Evolutionary conservation across 1,140 invertebrate genomes (phyloP).

Genomic region (Heliconius hermathena): DNA sequence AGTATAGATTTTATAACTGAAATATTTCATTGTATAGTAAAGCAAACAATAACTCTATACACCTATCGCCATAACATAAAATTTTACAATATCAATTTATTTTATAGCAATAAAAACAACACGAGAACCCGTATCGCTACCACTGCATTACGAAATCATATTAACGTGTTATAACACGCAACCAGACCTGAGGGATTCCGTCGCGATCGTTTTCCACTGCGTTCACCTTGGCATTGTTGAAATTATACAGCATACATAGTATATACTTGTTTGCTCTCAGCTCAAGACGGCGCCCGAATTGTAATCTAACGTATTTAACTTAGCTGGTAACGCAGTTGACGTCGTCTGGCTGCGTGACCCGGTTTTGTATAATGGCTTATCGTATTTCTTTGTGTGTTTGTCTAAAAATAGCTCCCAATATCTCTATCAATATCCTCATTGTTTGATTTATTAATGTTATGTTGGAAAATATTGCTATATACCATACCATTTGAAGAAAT

Average conservation of each 20-base stretch:
- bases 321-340: neutral
- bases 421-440: neutral
- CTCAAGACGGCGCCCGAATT: neutral
- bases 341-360: neutral
- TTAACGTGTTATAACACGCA: neutral
- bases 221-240: slow-evolving; percentile 27
- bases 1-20: no score
- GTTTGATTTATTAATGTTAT: neutral
- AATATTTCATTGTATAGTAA: neutral
- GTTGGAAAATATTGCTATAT: neutral
- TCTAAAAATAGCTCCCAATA: neutral
- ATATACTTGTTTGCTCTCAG: neutral
- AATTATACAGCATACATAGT: neutral
- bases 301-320: slow-evolving; percentile 4
- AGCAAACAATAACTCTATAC: neutral
- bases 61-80: neutral
- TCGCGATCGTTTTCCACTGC: neutral
- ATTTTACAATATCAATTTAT: neutral
- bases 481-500: no score
- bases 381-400: neutral
- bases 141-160: no score
- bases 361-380: slow-evolving; percentile 8
- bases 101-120: no score
- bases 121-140: no score
- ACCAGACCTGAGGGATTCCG: neutral